These are phyloP conservation scores for Tromatobia lineatoria DNA, from an alignment of 2,888 invertebrate species.

Conservation along the genomic window DNA sequence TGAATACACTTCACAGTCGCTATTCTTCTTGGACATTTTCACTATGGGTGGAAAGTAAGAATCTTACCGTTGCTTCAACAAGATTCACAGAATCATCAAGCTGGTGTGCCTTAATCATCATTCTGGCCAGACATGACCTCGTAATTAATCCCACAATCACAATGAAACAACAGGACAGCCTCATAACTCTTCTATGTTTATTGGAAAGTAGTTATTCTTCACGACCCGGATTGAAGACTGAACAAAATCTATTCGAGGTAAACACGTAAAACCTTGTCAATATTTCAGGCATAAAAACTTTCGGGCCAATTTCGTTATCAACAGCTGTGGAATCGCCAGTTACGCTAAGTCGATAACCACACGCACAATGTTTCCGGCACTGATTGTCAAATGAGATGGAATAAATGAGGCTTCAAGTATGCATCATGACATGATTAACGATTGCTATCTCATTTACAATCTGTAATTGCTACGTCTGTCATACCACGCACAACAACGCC, in stretches of 20 bases:
- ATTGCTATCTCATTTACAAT: neutral
- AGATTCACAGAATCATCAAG: neutral
- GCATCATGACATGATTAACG: neutral
- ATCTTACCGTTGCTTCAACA: constrained; percentile 2
- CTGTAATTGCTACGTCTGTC: neutral
- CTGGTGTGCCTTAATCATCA: neutral
- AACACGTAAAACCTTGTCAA: neutral
- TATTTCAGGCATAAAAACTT: neutral
- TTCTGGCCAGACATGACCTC: neutral
- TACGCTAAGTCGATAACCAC: no score
- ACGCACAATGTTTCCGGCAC: neutral
- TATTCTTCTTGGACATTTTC: neutral
- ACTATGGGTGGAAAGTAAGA: neutral
- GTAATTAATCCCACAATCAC: neutral
- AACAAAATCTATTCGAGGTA: neutral
- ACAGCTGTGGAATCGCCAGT: neutral
- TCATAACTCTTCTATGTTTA: neutral
- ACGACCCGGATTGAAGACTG: neutral
- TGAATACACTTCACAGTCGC: neutral
- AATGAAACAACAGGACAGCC: neutral
- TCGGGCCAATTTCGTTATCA: neutral
- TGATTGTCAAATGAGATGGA: neutral
- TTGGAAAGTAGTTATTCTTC: neutral
- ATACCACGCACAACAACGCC: neutral
- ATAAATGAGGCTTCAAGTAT: neutral